phyloP scores from a whole-genome alignment of 2,113 vertebrate genomes.

The Aramus guarauna region DNA sequence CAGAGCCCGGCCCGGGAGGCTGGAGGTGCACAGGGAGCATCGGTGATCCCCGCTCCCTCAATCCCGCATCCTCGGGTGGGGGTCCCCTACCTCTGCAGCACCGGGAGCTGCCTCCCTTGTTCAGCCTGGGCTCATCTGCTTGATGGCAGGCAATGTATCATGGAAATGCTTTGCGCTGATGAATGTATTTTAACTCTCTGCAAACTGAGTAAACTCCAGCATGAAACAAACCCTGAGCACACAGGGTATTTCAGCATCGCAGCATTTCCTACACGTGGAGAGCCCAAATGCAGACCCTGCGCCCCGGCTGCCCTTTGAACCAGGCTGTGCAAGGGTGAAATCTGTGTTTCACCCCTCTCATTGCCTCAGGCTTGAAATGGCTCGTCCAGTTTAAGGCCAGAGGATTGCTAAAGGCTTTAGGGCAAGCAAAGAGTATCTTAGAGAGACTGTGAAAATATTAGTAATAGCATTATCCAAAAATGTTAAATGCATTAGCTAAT shows the following conservation, averaged over 20 bases:
- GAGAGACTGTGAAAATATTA: neutral
- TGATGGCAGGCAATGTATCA: neutral
- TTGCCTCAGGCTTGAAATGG: neutral
- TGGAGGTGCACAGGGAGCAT: neutral
- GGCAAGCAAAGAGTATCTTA: neutral
- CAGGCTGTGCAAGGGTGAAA: neutral
- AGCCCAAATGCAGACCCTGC: neutral
- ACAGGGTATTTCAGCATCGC: neutral
- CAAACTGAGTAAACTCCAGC: neutral
- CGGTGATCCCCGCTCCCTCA: accelerated
- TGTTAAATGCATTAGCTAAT: neutral
- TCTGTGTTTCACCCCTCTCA: neutral
- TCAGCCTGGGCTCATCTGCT: neutral
- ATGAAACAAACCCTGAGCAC: neutral
- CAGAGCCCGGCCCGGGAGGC: neutral
- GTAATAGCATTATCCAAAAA: neutral
- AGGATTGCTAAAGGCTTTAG: neutral
- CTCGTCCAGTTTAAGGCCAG: neutral
- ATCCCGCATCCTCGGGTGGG: accelerated
- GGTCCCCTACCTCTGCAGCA: neutral
- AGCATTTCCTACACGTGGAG: neutral
- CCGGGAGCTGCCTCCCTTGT: neutral
- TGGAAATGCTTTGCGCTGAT: neutral
- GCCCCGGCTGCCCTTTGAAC: accelerated
- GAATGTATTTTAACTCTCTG: neutral